Conservation (phyloP, 1,140 invertebrate genomes). For the Neuroterus valhalla region DNA sequence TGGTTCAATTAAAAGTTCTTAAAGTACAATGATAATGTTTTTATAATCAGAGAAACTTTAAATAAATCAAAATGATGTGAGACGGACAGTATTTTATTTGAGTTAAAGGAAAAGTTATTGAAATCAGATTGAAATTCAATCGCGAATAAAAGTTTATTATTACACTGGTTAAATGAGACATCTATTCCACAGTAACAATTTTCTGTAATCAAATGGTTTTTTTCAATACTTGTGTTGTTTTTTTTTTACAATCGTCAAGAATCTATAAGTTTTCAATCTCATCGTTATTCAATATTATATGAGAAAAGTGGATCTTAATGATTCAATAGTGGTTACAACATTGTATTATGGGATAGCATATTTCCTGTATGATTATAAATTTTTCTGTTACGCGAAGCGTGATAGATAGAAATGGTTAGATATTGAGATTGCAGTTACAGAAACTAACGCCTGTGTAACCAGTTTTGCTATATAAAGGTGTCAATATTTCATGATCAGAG, state of each 20-base stretch:
- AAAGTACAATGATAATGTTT: too few species aligned
- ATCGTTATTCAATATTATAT: neutral
- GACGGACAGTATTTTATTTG: too few species aligned
- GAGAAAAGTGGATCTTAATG: slow-evolving; percentile 17
- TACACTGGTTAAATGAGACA: too few species aligned
- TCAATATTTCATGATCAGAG: slow-evolving; percentile 20
- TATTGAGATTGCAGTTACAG: slow-evolving; percentile 19
- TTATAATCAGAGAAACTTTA: too few species aligned
- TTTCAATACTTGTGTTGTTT: neutral
- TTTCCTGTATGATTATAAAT: slow-evolving; percentile 26
- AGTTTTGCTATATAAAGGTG: neutral
- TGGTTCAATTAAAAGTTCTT: too few species aligned
- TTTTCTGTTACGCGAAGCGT: slow-evolving; percentile 25
- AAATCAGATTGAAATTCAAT: too few species aligned
- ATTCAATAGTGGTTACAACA: slow-evolving; percentile 17
- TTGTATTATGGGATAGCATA: slow-evolving; percentile 1
- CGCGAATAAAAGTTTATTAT: too few species aligned
- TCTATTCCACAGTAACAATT: too few species aligned
- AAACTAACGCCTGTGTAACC: slow-evolving; percentile 17
- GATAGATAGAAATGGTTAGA: slow-evolving; percentile 26
- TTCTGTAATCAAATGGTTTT: neutral
- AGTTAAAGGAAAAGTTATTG: too few species aligned
- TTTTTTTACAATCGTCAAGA: neutral
- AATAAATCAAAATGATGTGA: too few species aligned
- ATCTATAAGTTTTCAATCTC: neutral